Evolutionary conservation across 2,888 invertebrate species (phyloP), one percentile per base, ranked within the genome.

Genomic region (Melanostoma scalare): DNA sequence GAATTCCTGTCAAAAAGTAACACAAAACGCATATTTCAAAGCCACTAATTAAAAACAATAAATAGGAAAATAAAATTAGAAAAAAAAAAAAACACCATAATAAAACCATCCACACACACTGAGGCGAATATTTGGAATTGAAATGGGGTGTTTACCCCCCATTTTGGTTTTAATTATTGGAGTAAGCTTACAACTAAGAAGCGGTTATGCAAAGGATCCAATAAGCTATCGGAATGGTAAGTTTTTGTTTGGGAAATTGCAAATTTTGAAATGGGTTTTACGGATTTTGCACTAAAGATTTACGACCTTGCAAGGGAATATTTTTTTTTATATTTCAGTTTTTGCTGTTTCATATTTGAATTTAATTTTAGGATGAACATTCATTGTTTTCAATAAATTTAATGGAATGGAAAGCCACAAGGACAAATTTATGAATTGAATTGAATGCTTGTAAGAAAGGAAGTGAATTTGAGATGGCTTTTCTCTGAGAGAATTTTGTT

Each of bases 121-220:
- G 63, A 73, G 69, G 42, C 82, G 56, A 46, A 74, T 30, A 53
- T 44, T 56, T 48, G 36, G 31, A 20, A 35, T 44, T 60, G 86
- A 86, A 85, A 88, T 88, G 89, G 88, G 88, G 89, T 88, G 88
- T 86, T 86, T 86, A 78, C 87, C 87, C 88, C 88, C 88, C 88
- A 85, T 86, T 78, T 58, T 81, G 67, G 58, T 86, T 61, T 74
- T 87, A 69, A 48, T 80, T 53, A 58, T 86, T 67, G 85, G 86
- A 75, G 75, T 67, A 33, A 80, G 67, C 50, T 30, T 85, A 48
- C 72, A 76, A 58, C 53, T 85, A 56, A 48, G 67, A 48, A 68
- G 35, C 40, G 40, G 36, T 40, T 40, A 80, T 68, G 76, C 85
- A 67, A 85, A 80, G 50, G 75, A 55, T 35, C 67, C 79, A 9